These are phyloP conservation scores for Sebastes umbrosus DNA, from an alignment of 2,797 vertebrate genomes.

Conservation along the genomic window DNA sequence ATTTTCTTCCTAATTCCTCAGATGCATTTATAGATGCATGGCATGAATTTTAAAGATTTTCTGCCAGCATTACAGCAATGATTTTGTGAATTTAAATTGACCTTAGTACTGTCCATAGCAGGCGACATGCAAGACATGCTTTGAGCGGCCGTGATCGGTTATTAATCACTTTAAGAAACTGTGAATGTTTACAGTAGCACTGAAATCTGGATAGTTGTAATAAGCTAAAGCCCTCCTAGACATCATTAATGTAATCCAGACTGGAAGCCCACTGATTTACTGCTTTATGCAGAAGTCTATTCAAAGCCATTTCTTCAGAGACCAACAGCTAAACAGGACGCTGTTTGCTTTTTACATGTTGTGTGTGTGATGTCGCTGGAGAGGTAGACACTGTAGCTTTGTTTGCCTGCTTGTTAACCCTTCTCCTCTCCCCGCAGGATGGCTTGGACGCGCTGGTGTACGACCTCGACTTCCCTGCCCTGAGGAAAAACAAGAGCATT, in stretches of 20 bases:
- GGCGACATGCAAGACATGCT: background rate
- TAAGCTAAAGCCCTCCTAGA: background rate
- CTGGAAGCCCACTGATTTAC: background rate
- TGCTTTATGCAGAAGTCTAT: background rate
- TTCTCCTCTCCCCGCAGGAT: conserved; percentile 83
- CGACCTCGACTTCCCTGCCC: conserved; percentile 98
- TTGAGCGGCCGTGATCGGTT: background rate
- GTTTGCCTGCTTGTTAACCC: conserved; percentile 33
- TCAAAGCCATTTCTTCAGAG: background rate
- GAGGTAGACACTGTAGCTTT: background rate
- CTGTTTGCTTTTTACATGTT: background rate
- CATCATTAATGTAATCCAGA: conserved; percentile 16
- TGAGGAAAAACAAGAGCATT: conserved; percentile 99
- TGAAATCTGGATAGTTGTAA: conserved; percentile 13
- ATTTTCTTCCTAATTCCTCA: background rate
- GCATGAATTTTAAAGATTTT: background rate
- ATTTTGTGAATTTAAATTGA: background rate
- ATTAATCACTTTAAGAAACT: conserved; percentile 13
- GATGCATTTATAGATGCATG: background rate
- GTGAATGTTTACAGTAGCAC: conserved; percentile 12
- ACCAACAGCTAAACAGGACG: background rate
- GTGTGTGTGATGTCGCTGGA: background rate
- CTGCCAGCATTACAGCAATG: background rate
- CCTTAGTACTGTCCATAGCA: background rate
- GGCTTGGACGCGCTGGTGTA: conserved; percentile 98